phyloP scores from a whole-genome alignment of 2,888 invertebrate genomes.

The Ochropleura plecta region DNA sequence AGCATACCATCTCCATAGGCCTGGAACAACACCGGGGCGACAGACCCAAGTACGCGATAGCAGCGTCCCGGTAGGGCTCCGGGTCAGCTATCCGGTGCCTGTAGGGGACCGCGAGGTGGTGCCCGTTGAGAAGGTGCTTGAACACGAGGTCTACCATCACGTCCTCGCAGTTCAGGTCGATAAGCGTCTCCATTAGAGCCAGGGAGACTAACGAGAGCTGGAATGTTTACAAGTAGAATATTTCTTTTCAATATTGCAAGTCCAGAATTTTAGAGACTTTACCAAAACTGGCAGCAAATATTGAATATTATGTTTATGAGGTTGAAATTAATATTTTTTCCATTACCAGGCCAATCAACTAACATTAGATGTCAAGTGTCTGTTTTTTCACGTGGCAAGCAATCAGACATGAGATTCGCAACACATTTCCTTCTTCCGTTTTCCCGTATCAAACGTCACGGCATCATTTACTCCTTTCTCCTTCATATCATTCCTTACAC shows the following conservation, averaged over 20 bases:
- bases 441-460: no score
- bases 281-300: no score
- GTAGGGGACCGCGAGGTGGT: constrained; percentile 79
- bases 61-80: constrained; percentile 83
- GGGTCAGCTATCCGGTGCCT: constrained; percentile 80
- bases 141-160: constrained; percentile 97
- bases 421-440: no score
- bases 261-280: no score
- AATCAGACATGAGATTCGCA: no score
- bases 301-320: no score
- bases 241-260: background rate
- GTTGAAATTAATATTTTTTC: no score
- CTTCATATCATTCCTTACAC: no score
- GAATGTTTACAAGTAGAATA: constrained; percentile 49
- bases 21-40: constrained; percentile 92
- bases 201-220: constrained; percentile 96
- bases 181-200: constrained; percentile 96
- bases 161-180: constrained; percentile 98
- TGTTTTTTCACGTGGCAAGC: no score
- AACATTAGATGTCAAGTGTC: no score
- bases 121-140: constrained; percentile 92
- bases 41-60: constrained; percentile 80
- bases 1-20: constrained; percentile 73
- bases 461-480: no score
- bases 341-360: no score